These are phyloP conservation scores for Nasonia oneida DNA, from an alignment of 2,888 invertebrate genomes.

Conservation along the genomic window DNA sequence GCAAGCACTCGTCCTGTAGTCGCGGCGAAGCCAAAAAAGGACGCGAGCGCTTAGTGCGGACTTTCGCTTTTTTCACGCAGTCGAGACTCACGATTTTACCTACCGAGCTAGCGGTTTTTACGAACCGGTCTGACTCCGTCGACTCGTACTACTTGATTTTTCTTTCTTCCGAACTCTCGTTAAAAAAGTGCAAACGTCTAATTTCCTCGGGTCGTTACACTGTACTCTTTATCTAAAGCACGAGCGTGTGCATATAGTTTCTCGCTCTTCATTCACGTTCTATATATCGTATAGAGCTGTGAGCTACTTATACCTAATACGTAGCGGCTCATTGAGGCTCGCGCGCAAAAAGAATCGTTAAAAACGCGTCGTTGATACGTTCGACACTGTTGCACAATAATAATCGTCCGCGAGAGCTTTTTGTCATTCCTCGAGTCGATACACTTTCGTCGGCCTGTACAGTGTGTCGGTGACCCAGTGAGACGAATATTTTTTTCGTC, in stretches of 20 bases:
- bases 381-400: constrained; percentile 49
- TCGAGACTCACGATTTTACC: background rate
- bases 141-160: background rate
- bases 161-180: background rate
- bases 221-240: background rate
- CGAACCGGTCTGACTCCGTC: too few relatives aligned
- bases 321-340: background rate
- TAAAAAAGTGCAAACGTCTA: background rate
- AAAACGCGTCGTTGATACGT: constrained; percentile 37
- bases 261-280: constrained; percentile 18
- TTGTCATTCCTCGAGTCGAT: constrained; percentile 15
- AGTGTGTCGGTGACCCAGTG: constrained; percentile 44
- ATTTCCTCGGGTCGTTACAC: background rate
- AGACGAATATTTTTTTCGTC: constrained; percentile 49
- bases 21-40: constrained; percentile 52
- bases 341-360: background rate
- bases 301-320: background rate
- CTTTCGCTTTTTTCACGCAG: constrained; percentile 43
- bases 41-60: constrained; percentile 16
- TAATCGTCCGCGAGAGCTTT: constrained; percentile 6
- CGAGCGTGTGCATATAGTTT: background rate
- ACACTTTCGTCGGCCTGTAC: constrained; percentile 28
- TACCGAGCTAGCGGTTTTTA: background rate
- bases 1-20: background rate
- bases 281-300: constrained; percentile 6